Evolutionary conservation across 2,888 invertebrate genomes (phyloP), one percentile per base, ranked within the genome.

Genomic region (Polyommatus iphigenia): DNA sequence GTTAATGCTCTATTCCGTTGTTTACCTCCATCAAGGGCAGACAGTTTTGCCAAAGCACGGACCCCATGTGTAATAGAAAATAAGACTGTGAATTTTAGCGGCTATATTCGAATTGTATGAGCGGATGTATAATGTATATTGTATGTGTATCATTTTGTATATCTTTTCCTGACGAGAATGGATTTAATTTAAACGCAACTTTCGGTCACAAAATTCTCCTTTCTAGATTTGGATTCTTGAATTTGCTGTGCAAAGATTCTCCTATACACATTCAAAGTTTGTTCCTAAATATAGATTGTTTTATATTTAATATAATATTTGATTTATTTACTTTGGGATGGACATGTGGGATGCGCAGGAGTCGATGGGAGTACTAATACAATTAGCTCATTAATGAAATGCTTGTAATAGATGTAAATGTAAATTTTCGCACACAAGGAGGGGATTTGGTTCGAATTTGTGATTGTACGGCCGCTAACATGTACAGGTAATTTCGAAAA

Each of bases 241-340:
- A 67, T 67, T 67, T 67, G 67, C 67, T 29, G 67, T 67, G 67
- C 67, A 67, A 67, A 67, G 3, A 18, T 67, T 24, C 15, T 2
- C 15, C 13, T 10, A 62, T 67, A 29, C 67, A 18, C 29, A 32
- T 29, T 67, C 29, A 67, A 29, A 29, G 67, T 80, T 82, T 80
- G 83, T 83, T 84, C 83, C 83, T 84, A 83, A 80, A 81, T 78
- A 78, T 77, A 79, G 79, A 79, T 79, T 80, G 81, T 81, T 81
- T 82, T 79, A 36, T 80, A 76, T 79, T 81, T 80, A 80, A 77
- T 77, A 75, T 62, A 71, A 75, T 62, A 71, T 76, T 67, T 79
- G 76, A 62, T 73, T 76, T 82, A 78, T 81, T 81, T 79, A 79
- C 78, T 81, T 81, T 81, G 79, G 78, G 62, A 79, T 77, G 81